Evolutionary conservation across 2,888 invertebrate species (phyloP).

Genomic region (Rhogogaster chlorosoma): DNA sequence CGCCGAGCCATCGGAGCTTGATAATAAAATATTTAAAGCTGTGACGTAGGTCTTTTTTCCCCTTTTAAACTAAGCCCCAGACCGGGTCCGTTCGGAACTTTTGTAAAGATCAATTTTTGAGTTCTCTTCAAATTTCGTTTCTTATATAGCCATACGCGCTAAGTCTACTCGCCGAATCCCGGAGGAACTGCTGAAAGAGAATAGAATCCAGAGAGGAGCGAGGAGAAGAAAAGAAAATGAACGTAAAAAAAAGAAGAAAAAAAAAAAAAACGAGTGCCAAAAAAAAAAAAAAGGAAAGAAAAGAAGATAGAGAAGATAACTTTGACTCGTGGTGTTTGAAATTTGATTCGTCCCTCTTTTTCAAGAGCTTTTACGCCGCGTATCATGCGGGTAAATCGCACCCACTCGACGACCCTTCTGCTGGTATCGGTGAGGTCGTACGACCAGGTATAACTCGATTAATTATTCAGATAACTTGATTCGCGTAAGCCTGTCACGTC

Average conservation of each 20-base stretch:
- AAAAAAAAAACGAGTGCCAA: background rate
- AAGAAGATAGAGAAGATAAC: background rate
- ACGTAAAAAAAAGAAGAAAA: background rate
- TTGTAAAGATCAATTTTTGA: constrained; percentile 7
- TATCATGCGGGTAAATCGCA: background rate
- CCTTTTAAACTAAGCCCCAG: background rate
- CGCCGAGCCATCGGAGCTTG: background rate
- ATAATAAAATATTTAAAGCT: constrained; percentile 13
- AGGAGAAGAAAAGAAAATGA: background rate
- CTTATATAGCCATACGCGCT: background rate
- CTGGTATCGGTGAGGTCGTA: background rate
- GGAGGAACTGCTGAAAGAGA: background rate
- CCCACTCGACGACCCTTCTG: background rate
- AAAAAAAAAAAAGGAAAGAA: background rate
- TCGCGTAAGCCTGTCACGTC: constrained; percentile 28
- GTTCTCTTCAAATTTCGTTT: background rate
- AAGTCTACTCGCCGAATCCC: background rate
- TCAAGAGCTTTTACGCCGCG: background rate
- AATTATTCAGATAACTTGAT: constrained; percentile 42
- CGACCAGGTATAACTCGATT: constrained; percentile 33
- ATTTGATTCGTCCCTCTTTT: constrained; percentile 14
- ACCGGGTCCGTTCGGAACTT: background rate
- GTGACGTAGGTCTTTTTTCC: background rate
- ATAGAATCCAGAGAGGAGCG: background rate
- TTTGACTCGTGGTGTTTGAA: background rate